Evolutionary conservation across 1,140 invertebrate genomes (phyloP).

Genomic region (Aphis gossypii): DNA sequence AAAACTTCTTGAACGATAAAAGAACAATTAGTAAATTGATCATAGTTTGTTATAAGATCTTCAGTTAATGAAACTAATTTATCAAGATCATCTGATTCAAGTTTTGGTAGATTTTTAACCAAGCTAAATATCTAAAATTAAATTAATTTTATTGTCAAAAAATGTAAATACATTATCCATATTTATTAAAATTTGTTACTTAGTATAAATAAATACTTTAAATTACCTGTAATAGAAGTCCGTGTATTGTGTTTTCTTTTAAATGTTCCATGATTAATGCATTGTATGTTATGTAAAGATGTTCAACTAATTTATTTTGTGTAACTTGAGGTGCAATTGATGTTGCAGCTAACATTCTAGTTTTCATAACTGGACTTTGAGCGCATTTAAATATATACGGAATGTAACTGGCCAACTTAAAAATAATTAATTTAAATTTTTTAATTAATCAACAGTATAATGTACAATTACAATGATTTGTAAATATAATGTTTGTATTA

Average conservation of each 20-base stretch:
- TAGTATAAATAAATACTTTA: background rate
- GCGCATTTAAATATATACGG: constrained; percentile 63
- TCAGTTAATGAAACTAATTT: constrained; percentile 22
- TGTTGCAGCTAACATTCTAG: constrained; percentile 64
- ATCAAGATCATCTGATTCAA: background rate
- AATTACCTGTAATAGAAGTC: constrained; percentile 65
- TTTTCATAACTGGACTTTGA: constrained; percentile 63
- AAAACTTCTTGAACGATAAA: constrained; percentile 38
- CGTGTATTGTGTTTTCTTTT: constrained; percentile 65
- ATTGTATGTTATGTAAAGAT: constrained; percentile 62
- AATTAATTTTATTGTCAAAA: background rate
- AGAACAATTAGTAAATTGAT: background rate
- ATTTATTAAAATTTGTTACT: background rate
- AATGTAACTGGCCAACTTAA: constrained; percentile 64
- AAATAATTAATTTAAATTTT: constrained; percentile 44
- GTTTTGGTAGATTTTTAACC: constrained; percentile 35
- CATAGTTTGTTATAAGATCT: background rate
- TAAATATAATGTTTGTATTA: background rate
- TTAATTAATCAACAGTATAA: background rate
- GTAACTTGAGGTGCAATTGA: constrained; percentile 64
- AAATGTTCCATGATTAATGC: constrained; percentile 61
- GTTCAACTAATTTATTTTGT: constrained; percentile 63
- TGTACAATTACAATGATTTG: background rate
- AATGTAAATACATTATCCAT: background rate
- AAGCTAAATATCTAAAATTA: constrained; percentile 50